Base-by-base conservation (phyloP, 2,113 vertebrate genomes). In the Oryzias javanicus region DNA sequence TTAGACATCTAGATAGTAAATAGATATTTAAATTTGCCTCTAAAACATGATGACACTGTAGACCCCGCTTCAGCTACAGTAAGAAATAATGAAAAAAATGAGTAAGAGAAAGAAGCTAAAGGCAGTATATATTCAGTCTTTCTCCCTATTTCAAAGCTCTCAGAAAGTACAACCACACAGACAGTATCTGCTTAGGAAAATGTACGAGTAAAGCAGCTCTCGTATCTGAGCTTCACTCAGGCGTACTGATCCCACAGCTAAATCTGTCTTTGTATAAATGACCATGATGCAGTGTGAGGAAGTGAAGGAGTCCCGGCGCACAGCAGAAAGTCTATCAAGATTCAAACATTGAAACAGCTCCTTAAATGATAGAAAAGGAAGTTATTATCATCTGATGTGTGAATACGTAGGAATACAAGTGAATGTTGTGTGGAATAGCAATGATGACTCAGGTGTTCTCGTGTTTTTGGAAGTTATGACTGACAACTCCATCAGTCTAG, bases 201-300 rank as follows among this genome's bases (percentile, higher is more conserved):
- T 47, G 45, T 49, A 14, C 18, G 45, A 70, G 55, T 50, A 44
- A 60, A 60, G 10, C 5, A 29, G 25, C 35, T 70, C 63, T 65
- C 47, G 15, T 70, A 67, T 70, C 71, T 64, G 65, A 78, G 76
- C 62, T 79, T 55, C 49, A 69, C 48, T 55, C 49, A 64, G 67
- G 72, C 48, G 49, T 41, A 61, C 57, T 81, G 83, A 84, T 79
- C 73, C 35, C 81, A 78, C 46, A 74, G 71, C 51, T 52, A 64
- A 86, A 65, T 73, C 74, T 49, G 50, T 78, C 69, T 78, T 60
- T 82, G 78, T 76, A 77, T 86, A 79, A 75, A 73, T 79, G 66
- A 80, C 49, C 76, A 81, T 70, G 67, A 80, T 76, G 60, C 69
- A 74, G 67, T 61, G 48, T 72, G 79, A 59, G 73, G 53, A 64